Percentiles rank a stretch among this genome's conserved stretches.
phyloP scores from a whole-genome alignment of 2,797 vertebrate genomes.

The Zonotrichia albicollis region DNA sequence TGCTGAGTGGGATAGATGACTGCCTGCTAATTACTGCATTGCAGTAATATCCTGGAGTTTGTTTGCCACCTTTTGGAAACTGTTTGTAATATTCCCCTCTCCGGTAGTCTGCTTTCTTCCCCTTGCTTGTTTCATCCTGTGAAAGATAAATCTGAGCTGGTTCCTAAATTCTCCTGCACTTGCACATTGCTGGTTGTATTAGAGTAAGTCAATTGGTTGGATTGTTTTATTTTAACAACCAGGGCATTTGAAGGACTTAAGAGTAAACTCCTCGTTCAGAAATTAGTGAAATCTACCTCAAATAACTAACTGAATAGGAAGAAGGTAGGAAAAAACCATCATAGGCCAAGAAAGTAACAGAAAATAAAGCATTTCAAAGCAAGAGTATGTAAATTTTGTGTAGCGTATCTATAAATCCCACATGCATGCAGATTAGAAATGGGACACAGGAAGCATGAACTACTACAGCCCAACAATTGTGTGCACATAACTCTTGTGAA shows the following conservation, averaged over 20 bases:
- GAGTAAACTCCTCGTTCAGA: background rate
- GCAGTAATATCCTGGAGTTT: background rate
- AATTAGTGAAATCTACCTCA: background rate
- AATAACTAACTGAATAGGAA: background rate
- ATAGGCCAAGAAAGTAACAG: background rate
- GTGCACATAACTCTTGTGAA: background rate
- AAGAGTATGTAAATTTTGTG: background rate
- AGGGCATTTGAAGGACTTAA: background rate
- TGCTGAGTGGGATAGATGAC: background rate
- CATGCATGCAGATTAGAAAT: background rate
- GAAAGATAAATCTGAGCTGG: background rate
- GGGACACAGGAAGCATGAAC: background rate
- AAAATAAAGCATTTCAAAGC: background rate
- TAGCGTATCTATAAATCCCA: background rate
- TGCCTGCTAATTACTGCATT: background rate
- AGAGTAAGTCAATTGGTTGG: background rate
- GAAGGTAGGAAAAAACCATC: background rate
- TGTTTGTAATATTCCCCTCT: background rate
- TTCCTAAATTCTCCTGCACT: background rate
- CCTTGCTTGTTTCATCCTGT: background rate
- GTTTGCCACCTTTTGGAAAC: background rate
- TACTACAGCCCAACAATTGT: background rate
- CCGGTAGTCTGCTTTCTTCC: background rate
- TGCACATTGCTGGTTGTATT: background rate
- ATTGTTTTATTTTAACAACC: background rate